Percentiles rank a stretch among this genome's conserved stretches.
Conservation (phyloP, 2,797 vertebrate species). For the Catostomus latipinnis region DNA sequence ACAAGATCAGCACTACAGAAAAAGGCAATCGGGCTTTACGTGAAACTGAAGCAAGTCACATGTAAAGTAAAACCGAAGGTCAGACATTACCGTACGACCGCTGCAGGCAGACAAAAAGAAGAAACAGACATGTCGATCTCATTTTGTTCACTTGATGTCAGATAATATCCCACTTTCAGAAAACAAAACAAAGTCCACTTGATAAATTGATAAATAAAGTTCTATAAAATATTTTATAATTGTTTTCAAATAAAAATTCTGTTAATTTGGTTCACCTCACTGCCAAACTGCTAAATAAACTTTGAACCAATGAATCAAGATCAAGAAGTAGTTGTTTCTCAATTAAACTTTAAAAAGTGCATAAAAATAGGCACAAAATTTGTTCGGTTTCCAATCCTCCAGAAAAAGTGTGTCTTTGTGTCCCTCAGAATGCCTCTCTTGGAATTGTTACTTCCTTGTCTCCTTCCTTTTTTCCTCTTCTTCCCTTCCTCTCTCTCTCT, state of each 20-base stretch:
- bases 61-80: neutral
- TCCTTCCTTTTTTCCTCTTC: constrained; percentile 58
- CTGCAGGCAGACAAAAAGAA: constrained; percentile 47
- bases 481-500: neutral
- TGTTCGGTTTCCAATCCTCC: constrained; percentile 11
- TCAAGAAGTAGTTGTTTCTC: too few relatives aligned
- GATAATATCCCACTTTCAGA: constrained; percentile 2
- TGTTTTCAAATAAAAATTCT: neutral
- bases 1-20: constrained; percentile 1
- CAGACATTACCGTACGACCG: constrained; percentile 44
- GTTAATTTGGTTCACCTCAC: too few relatives aligned
- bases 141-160: constrained; percentile 33
- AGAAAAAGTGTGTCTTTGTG: constrained; percentile 20
- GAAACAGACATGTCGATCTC: constrained; percentile 34
- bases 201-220: neutral
- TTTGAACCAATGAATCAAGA: too few relatives aligned
- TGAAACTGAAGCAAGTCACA: constrained; percentile 7
- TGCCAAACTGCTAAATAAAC: too few relatives aligned
- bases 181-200: constrained; percentile 5
- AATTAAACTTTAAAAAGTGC: neutral
- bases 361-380: constrained; percentile 15
- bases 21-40: neutral
- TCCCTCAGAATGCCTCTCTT: constrained; percentile 37
- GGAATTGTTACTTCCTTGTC: constrained; percentile 54
- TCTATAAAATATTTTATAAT: neutral